Evolutionary conservation across 2,888 invertebrate species (phyloP), one percentile per base, ranked within the genome.

Genomic region (Parelbella ahira): DNA sequence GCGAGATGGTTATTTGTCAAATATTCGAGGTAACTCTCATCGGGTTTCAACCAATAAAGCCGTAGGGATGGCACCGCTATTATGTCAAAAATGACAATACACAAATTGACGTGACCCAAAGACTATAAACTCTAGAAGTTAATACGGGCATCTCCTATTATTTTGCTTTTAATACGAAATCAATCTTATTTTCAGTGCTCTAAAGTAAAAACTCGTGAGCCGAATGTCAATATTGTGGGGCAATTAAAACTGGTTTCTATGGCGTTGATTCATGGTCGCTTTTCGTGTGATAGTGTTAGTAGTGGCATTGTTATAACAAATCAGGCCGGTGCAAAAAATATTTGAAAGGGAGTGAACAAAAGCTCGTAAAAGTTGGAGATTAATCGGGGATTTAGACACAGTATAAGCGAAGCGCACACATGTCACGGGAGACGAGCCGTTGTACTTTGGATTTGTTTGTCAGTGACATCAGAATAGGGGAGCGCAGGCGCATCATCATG

Each of bases 21-120:
- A 75, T 76, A 66, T 54, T 59, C 60, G 63, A 66, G 63, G 71
- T 70, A 76, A 75, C 80, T 83, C 82, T 83, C 79, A 72, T 81
- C 75, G 63, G 68, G 70, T 74, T 82, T 80, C 75, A 70, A 80
- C 82, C 82, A 86, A 83, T 83, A 82, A 79, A 72, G 66, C 72
- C 68, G 64, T 70, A 65, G 77, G 80, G 83, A 83, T 84, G 82
- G 77, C 68, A 76, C 63, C 54, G 68, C 86, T 86, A 86, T 86
- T 86, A 84, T 87, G 80, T 82, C 80, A 75, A 75, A n/a, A 78
- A 79, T 84, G 79, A 87, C 83, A 86, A 87, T 84, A 83, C 78
- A 82, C 77, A 78, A 82, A 86, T 87, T 84, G 86, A 86, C 83
- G 76, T 75, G 80, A 74, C 81, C 82, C 76, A 83, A 75, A 83